phyloP scores from a whole-genome alignment of 2,113 vertebrate species.

The Etheostoma spectabile region DNA sequence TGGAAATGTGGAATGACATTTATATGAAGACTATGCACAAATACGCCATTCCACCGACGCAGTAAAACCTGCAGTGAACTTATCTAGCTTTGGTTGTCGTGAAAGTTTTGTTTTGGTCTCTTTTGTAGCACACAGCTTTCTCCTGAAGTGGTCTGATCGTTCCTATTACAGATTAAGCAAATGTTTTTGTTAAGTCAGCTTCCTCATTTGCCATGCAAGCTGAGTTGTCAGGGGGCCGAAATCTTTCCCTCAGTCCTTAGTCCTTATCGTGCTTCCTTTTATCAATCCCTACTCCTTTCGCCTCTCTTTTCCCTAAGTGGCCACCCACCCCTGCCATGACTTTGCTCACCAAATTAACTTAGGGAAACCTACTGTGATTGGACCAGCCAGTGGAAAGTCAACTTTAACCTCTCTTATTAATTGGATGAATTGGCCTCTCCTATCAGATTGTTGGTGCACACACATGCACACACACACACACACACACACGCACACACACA shows the following conservation, averaged over 20 bases:
- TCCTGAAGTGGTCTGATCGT: slow-evolving; percentile 39
- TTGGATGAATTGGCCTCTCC: slow-evolving; percentile 68
- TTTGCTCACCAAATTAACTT: slow-evolving; percentile 75
- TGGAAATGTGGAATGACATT: slow-evolving; percentile 15
- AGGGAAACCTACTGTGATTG: slow-evolving; percentile 62
- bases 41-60: not conserved
- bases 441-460: slow-evolving; percentile 47
- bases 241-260: slow-evolving; percentile 64
- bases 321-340: slow-evolving; percentile 55
- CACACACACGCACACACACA: not conserved
- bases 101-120: slow-evolving; percentile 46
- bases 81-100: not conserved
- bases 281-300: slow-evolving; percentile 52
- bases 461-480: not conserved
- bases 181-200: slow-evolving; percentile 63
- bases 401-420: slow-evolving; percentile 71
- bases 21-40: not conserved
- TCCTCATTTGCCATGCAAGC: slow-evolving; percentile 69
- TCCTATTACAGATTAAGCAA: slow-evolving; percentile 68
- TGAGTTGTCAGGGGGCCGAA: slow-evolving; percentile 59
- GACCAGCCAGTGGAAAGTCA: slow-evolving; percentile 61
- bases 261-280: slow-evolving; percentile 66
- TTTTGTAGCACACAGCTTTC: slow-evolving; percentile 13
- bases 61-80: slow-evolving; percentile 27
- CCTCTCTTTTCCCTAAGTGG: slow-evolving; percentile 56